Conservation (phyloP, 2,797 vertebrate species). For the Sebastolobus altivelis region DNA sequence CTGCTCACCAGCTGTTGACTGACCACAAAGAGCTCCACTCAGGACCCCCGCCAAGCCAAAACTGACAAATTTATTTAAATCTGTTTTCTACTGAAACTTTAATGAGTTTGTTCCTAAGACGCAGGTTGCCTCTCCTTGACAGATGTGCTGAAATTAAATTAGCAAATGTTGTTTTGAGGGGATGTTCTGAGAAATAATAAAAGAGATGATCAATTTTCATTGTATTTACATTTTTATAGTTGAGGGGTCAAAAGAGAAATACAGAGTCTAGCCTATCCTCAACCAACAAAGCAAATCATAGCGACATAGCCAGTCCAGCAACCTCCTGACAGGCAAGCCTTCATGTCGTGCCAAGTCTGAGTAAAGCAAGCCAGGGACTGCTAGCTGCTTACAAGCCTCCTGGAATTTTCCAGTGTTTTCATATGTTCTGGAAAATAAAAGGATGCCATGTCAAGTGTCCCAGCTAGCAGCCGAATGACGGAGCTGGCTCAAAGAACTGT, state of each 20-base stretch:
- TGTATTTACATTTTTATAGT: neutral
- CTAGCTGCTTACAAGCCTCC: slow-evolving; percentile 49
- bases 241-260: slow-evolving; percentile 1
- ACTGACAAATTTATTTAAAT: neutral
- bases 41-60: neutral
- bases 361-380: slow-evolving; percentile 47
- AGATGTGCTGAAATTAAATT: neutral
- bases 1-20: neutral
- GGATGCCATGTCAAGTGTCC: slow-evolving; percentile 60
- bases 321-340: slow-evolving; percentile 59
- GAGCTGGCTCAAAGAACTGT: slow-evolving; percentile 28
- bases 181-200: neutral
- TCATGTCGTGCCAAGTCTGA: slow-evolving; percentile 63
- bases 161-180: neutral
- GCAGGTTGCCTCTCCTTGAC: neutral
- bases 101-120: neutral
- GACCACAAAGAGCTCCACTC: neutral
- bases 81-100: neutral
- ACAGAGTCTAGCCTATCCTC: neutral
- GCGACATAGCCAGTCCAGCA: slow-evolving; percentile 27
- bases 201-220: neutral
- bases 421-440: slow-evolving; percentile 69
- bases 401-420: slow-evolving; percentile 74
- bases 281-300: slow-evolving; percentile 30
- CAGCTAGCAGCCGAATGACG: slow-evolving; percentile 12